These are phyloP conservation scores for Plebejus anna DNA, from an alignment of 2,888 invertebrate genomes.

Conservation along the genomic window DNA sequence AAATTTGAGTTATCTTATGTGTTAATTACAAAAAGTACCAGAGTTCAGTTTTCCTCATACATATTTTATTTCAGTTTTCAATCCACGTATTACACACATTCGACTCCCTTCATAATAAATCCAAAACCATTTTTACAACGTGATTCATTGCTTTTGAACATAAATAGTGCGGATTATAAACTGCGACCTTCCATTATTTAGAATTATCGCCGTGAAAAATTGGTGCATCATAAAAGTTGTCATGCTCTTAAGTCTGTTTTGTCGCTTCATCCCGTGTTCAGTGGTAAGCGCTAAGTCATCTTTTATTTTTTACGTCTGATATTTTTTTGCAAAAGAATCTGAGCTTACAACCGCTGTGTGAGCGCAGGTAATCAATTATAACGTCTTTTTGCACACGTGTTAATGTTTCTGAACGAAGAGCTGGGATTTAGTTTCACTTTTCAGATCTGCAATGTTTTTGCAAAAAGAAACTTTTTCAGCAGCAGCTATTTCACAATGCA, in stretches of 20 bases:
- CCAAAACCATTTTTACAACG: not conserved
- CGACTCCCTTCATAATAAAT: not conserved
- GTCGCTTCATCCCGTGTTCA: constrained; percentile 5
- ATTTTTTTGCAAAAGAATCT: constrained; percentile 21
- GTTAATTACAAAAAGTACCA: too few relatives aligned
- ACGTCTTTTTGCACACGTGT: constrained; percentile 9
- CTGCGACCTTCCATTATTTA: constrained; percentile 18
- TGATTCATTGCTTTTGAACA: constrained; percentile 16
- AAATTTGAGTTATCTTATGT: too few relatives aligned
- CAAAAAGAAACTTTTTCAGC: too few relatives aligned
- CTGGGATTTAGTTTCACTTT: not conserved
- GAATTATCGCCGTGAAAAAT: constrained; percentile 14
- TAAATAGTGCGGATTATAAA: constrained; percentile 29
- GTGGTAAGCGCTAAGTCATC: constrained; percentile 17
- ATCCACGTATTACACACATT: not conserved
- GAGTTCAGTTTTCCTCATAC: not conserved
- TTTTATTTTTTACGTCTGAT: constrained; percentile 4
- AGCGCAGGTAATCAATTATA: constrained; percentile 20
- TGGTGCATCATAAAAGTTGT: constrained; percentile 26
- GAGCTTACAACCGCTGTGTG: not conserved
- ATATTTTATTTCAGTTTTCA: not conserved
- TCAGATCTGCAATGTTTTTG: not conserved
- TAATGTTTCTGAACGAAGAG: constrained; percentile 4
- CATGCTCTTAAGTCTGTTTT: constrained; percentile 18
- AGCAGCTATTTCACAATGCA: too few relatives aligned